Base-by-base conservation (phyloP, 2,113 vertebrate genomes). In the Notarius quadriscutis region DNA sequence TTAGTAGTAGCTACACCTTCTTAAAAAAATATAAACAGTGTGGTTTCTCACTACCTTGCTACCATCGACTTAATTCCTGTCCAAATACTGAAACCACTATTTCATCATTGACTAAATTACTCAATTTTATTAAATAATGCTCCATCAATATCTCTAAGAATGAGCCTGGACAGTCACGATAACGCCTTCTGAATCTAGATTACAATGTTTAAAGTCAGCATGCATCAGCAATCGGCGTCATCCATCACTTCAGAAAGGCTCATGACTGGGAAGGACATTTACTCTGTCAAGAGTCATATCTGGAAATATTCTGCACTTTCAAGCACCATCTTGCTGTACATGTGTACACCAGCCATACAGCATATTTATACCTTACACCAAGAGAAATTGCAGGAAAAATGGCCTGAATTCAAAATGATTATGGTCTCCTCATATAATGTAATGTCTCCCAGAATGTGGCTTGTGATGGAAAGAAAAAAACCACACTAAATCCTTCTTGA, bases 391-490 rank as follows among this genome's bases (percentile, higher is more conserved):
- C 25, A 71, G 48, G 53, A 75, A 60, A 74, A 72, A 34, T 81
- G n/a, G 51, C 4, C 22, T 18, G 41, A n/a, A 78, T 65, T 65
- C 25, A 78, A 79, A 77, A 51, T 18, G 7, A 53, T 77, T 63
- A 25, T 48, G 10, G 22, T 74, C 2, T 17, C 27, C n/a, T 67
- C 12, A 72, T 75, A 69, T 9, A 48, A 48, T 27, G 12, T 58
- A 48, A 60, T 48, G 79, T 71, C 34, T 87, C 17, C 53, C 7
- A 53, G 48, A 81, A 80, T 71, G 62, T 84, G 67, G 20, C 60
- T 55, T 58, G 53, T 22, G 41, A 74, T 72, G 69, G 60, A 79
- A 53, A 30, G 78, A 74, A 63, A 82, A 83, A 82, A 83, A 62
- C 0, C 85, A 58, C 27, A 81, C 34, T 25, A n/a, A 30, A 50